These are phyloP conservation scores for Eurystomus glaucurus DNA, from an alignment of 2,797 vertebrate species.

Conservation along the genomic window DNA sequence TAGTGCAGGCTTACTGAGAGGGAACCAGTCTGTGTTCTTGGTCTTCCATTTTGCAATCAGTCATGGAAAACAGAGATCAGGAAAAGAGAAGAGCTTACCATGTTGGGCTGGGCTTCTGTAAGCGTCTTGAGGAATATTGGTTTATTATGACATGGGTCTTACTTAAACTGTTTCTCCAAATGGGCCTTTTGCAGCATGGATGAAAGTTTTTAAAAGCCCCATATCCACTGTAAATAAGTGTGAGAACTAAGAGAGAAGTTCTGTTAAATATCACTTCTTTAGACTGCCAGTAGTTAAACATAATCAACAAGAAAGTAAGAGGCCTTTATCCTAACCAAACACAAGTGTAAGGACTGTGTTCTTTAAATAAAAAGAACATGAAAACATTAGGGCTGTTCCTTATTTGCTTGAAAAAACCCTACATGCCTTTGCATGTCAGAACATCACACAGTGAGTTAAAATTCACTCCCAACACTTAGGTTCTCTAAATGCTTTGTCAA, in stretches of 20 bases:
- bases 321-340: not conserved
- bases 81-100: not conserved
- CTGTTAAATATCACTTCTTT: not conserved
- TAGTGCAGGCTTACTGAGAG: not conserved
- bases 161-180: not conserved
- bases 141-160: not conserved
- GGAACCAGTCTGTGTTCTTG: not conserved
- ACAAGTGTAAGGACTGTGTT: not conserved
- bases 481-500: not conserved
- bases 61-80: not conserved
- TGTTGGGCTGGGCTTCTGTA: not conserved
- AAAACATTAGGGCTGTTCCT: not conserved
- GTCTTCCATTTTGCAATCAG: not conserved
- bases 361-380: not conserved
- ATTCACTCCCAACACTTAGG: not conserved
- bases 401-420: not conserved
- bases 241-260: not conserved
- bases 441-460: not conserved
- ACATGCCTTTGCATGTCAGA: not conserved
- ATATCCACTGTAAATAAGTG: not conserved
- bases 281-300: not conserved
- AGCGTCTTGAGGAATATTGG: not conserved
- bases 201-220: not conserved
- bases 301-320: not conserved
- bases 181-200: not conserved